Evolutionary conservation across 37 sponge, comb jelly and placozoan species (phyloP).

Genomic region (Ianthella basta): DNA sequence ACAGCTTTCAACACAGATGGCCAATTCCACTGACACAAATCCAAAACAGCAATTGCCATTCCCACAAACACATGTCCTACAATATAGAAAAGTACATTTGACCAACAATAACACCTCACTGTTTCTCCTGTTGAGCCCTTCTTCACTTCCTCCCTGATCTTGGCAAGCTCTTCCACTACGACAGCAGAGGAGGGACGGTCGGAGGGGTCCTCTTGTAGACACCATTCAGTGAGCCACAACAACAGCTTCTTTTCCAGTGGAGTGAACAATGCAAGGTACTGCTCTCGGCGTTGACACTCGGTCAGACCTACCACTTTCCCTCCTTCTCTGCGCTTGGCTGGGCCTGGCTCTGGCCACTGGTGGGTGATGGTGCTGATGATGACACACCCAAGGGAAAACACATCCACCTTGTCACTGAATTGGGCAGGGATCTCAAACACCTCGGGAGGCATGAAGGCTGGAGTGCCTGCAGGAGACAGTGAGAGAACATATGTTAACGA

Average conservation of each 20-base stretch:
- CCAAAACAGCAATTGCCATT: no score
- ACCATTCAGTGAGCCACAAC: background rate
- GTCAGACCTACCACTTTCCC: background rate
- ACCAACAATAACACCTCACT: no score
- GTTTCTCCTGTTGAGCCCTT: no score
- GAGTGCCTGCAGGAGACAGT: no score
- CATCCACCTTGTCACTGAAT: no score
- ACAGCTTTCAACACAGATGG: no score
- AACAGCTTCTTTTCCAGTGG: background rate
- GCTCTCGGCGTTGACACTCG: background rate
- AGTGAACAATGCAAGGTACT: slow-evolving; percentile 2
- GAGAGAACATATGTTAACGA: no score
- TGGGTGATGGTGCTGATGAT: background rate
- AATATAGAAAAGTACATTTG: no score
- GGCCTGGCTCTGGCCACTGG: background rate
- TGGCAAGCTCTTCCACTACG: background rate
- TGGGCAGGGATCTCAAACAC: no score
- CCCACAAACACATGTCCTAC: no score
- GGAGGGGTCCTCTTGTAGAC: background rate
- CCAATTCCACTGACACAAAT: no score
- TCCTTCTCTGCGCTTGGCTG: background rate
- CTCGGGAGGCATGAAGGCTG: slow-evolving; percentile 15
- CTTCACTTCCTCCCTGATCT: no score
- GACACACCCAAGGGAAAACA: slow-evolving; percentile 12
- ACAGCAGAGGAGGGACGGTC: background rate